These are phyloP conservation scores for Atethmia centrago DNA, from an alignment of 2,888 invertebrate species.

Conservation along the genomic window DNA sequence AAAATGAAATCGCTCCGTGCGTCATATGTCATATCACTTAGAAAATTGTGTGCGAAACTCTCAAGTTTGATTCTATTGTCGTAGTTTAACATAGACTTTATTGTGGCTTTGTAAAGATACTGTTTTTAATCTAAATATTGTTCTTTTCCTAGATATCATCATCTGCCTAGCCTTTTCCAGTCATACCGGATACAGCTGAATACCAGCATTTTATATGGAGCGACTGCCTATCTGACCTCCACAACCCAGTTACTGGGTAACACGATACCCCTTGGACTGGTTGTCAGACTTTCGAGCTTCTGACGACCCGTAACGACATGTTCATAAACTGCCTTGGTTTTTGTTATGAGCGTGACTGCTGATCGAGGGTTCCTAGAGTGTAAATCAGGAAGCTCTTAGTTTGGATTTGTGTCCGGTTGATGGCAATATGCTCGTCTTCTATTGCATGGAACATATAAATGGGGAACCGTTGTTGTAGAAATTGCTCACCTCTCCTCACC, in stretches of 20 bases:
- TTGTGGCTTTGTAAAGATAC: too few relatives aligned
- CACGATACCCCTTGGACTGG: too few relatives aligned
- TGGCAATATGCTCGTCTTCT: background rate
- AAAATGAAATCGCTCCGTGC: constrained; percentile 42
- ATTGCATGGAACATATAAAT: background rate
- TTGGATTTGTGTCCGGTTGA: background rate
- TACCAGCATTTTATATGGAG: too few relatives aligned
- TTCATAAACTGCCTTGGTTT: background rate
- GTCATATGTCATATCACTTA: constrained; percentile 49
- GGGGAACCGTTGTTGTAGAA: background rate
- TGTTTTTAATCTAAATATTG: too few relatives aligned
- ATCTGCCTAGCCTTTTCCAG: too few relatives aligned
- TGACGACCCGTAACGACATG: too few relatives aligned
- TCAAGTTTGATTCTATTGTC: constrained; percentile 38
- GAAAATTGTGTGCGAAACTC: constrained; percentile 58
- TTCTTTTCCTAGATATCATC: too few relatives aligned
- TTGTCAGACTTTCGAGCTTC: too few relatives aligned
- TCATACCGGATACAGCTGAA: too few relatives aligned
- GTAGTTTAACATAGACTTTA: constrained; percentile 3
- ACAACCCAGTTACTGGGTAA: too few relatives aligned
- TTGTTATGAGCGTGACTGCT: background rate
- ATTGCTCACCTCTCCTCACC: background rate
- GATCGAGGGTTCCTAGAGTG: background rate
- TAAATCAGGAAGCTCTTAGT: background rate
- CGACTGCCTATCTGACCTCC: too few relatives aligned